Evolutionary conservation across 2,888 invertebrate species (phyloP).

Genomic region (Axea sp.): DNA sequence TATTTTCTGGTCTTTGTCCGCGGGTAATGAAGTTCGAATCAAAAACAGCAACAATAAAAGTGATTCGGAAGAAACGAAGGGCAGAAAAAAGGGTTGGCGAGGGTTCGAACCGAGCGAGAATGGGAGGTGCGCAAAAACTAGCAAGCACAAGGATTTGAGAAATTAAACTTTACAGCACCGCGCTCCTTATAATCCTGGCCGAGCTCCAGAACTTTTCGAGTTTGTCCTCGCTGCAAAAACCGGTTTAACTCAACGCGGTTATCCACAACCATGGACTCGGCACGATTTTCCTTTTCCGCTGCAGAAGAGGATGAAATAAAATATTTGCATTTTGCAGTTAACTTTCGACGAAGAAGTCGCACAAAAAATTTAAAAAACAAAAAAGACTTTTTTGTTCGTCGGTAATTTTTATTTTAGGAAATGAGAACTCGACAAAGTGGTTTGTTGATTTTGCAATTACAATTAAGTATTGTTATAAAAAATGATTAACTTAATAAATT

Average conservation of each 20-base stretch:
- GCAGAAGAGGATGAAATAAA: conserved; percentile 25
- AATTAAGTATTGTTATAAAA: too few relatives aligned
- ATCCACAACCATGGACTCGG: conserved; percentile 49
- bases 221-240: conserved; percentile 62
- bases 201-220: conserved; percentile 70
- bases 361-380: background rate
- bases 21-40: conserved; percentile 29
- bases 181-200: conserved; percentile 74
- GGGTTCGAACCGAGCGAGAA: conserved; percentile 18
- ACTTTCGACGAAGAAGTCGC: conserved; percentile 5
- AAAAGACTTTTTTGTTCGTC: conserved; percentile 1
- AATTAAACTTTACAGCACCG: conserved; percentile 73
- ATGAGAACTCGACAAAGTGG: background rate
- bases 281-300: conserved; percentile 44
- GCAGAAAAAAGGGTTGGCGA: conserved; percentile 23
- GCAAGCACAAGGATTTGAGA: conserved; percentile 67
- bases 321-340: conserved; percentile 50
- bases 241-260: conserved; percentile 56
- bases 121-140: conserved; percentile 38
- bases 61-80: conserved; percentile 53
- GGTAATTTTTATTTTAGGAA: background rate
- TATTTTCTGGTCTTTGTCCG: conserved; percentile 11
- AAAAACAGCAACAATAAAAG: conserved; percentile 58
- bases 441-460: too few relatives aligned
- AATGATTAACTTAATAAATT: too few relatives aligned